Evolutionary conservation across 92 coral and sea anemone species (phyloP), one percentile per base, ranked within the genome.

Genomic region (Zoanthus sociatus): DNA sequence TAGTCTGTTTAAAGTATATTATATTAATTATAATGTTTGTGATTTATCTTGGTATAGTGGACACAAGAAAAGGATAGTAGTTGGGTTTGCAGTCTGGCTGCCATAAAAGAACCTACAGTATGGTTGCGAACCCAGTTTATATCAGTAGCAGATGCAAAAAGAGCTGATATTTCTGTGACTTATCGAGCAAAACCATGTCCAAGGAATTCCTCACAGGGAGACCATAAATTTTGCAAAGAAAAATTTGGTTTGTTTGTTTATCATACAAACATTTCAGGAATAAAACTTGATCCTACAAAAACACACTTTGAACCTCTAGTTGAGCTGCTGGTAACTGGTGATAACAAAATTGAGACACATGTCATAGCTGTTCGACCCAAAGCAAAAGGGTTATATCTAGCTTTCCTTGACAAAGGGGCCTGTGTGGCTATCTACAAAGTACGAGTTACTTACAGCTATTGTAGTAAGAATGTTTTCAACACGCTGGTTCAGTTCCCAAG

Each of bases 401-500:
- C 74, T 10, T 79, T 79, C 64, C 55, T 31, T 63, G 84, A 79
- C 32, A 54, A 46, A 79, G 84, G 84, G 11, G 73, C 84, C 1
- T 79, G 84, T 64, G 63, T 4, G 4, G 45, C 74, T 12, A 20
- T 79, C 15, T 45, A 0, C 37, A 46, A 50, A 9, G 58, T 79
- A 11, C 20, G 13, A 42, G 84, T 79, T 11, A 79, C 84, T 50
- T 79, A 79, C 44, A 79, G 42, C 37, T 79, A 10, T 64, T 79
- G 84, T 20, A 79, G 17, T 45, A 51, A 45, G 18, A 33, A 5
- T 5, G 46, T 79, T 20, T 30, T 44, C 20, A 21, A 64, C 32
- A 64, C 61, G 9, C 60, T 79, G 84, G 45, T 45, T 79, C 73
- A 66, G 26, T 79, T 79, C 64, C 74, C 84, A 79, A 63, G 56